Conservation (phyloP, 2,888 invertebrate genomes). For the Drosophila melanosoma region DNA sequence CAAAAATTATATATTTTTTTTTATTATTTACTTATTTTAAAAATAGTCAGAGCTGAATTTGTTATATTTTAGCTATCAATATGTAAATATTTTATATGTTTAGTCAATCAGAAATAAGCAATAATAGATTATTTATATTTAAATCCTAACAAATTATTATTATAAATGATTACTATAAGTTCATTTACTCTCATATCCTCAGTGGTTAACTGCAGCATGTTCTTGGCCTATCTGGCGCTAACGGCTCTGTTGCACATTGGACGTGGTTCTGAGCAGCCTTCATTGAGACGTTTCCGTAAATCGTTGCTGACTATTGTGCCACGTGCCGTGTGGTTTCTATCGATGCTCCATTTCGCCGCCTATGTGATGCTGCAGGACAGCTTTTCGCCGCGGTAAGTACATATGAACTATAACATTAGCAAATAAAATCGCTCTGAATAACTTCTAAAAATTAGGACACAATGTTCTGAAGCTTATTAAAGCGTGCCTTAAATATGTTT, state of each 20-base stretch:
- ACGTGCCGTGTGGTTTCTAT: conserved; percentile 85
- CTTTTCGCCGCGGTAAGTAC: conserved; percentile 83
- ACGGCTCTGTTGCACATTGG: conserved; percentile 67
- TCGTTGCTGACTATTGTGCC: conserved; percentile 65
- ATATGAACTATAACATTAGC: not conserved
- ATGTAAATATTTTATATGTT: not conserved
- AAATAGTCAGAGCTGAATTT: not conserved
- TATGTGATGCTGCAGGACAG: conserved; percentile 88
- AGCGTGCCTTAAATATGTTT: not conserved
- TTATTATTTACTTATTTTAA: not conserved
- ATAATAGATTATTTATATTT: fast-evolving
- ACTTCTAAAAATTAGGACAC: not conserved
- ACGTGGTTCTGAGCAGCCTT: conserved; percentile 55
- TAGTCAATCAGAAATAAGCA: not conserved
- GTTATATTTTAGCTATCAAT: not conserved
- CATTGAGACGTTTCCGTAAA: conserved; percentile 60
- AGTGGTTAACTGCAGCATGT: conserved; percentile 67
- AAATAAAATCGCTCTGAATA: not conserved
- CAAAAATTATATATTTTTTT: not conserved
- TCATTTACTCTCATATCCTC: not conserved
- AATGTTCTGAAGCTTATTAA: not conserved
- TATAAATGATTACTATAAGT: not conserved
- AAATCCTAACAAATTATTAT: not conserved
- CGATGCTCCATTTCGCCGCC: conserved; percentile 87
- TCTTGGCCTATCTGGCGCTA: conserved; percentile 60